These are phyloP conservation scores for Orestias chungarensis DNA, from an alignment of 2,797 vertebrate species.

Conservation along the genomic window DNA sequence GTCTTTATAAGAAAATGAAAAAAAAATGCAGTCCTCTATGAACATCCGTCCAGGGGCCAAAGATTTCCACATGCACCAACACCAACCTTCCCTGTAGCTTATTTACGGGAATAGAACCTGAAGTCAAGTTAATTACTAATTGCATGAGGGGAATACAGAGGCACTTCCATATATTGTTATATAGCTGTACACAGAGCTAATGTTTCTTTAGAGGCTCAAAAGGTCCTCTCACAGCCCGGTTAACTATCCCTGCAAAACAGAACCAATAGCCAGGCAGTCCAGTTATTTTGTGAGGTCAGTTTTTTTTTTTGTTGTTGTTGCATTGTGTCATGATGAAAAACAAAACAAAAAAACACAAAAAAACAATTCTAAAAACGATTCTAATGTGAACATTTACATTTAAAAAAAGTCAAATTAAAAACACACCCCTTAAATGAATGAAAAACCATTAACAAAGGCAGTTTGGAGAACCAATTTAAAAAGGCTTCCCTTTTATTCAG, in stretches of 20 bases:
- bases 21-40: constrained; percentile 72
- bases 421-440: constrained; percentile 73
- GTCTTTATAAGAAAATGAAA: constrained; percentile 71
- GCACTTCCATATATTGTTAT: constrained; percentile 81
- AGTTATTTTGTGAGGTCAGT: constrained; percentile 83
- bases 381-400: constrained; percentile 69
- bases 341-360: too few species aligned
- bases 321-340: constrained; percentile 68
- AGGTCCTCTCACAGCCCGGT: constrained; percentile 55
- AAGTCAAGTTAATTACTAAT: constrained; percentile 77
- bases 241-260: constrained; percentile 78
- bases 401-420: constrained; percentile 72
- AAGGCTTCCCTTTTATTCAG: constrained; percentile 73
- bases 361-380: constrained; percentile 63
- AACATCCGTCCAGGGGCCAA: constrained; percentile 74
- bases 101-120: constrained; percentile 79
- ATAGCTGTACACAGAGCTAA: constrained; percentile 73
- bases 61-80: constrained; percentile 66
- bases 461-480: constrained; percentile 76
- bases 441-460: constrained; percentile 77
- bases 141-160: constrained; percentile 82
- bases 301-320: constrained; percentile 55
- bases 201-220: constrained; percentile 66
- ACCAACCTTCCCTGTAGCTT: constrained; percentile 68
- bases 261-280: constrained; percentile 82